Percentiles rank a stretch among this genome's conserved stretches.
Evolutionary conservation across 2,797 vertebrate genomes (phyloP).

Genomic region (Huso huso): DNA sequence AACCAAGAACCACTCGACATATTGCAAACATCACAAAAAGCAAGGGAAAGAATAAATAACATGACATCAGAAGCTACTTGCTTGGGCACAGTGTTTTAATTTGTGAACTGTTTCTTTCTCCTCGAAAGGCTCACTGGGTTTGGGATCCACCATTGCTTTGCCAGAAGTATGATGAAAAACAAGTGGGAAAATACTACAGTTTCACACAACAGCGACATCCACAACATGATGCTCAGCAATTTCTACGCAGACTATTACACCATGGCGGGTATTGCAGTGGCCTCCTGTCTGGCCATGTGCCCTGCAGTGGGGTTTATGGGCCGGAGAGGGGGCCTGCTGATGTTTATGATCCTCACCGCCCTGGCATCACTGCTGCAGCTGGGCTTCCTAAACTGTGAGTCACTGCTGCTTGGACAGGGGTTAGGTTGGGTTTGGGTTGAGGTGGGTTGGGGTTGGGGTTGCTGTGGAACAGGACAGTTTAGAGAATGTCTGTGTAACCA

Average conservation of each 20-base stretch:
- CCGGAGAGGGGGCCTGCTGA: slow-evolving; percentile 82
- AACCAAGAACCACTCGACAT: too few relatives aligned
- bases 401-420: not conserved
- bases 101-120: slow-evolving; percentile 16
- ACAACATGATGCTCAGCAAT: slow-evolving; percentile 72
- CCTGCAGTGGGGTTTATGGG: slow-evolving; percentile 82
- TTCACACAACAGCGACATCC: slow-evolving; percentile 51
- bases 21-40: too few relatives aligned
- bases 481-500: too few relatives aligned
- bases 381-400: slow-evolving; percentile 90
- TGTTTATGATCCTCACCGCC: slow-evolving; percentile 95
- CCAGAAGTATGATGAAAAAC: slow-evolving; percentile 84
- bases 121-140: slow-evolving; percentile 80
- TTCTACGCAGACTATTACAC: slow-evolving; percentile 93
- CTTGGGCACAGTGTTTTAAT: not conserved
- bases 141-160: slow-evolving; percentile 95
- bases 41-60: too few relatives aligned
- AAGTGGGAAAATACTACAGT: not conserved
- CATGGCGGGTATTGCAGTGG: slow-evolving; percentile 83
- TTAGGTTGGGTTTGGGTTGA: too few relatives aligned
- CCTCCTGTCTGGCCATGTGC: slow-evolving; percentile 84
- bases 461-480: too few relatives aligned
- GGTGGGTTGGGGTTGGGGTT: too few relatives aligned
- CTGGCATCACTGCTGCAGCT: slow-evolving; percentile 89
- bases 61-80: too few relatives aligned